A percentile compares a stretch with the other conserved stretches of the same genome.
phyloP scores from a whole-genome alignment of 2,113 vertebrate species.

The Leuciscus idus region DNA sequence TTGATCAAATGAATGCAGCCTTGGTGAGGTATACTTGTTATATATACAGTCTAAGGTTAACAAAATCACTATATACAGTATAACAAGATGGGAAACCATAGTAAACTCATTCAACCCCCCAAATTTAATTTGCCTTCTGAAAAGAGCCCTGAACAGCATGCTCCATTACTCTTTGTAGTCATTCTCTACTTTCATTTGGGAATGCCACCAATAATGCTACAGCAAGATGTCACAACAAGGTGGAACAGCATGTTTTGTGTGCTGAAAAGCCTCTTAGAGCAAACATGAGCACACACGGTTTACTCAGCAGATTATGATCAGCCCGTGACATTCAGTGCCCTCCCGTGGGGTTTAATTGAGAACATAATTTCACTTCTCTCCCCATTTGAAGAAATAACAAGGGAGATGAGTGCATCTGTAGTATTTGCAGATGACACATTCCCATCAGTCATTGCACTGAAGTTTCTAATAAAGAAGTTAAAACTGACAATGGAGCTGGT shows the following conservation, averaged over 20 bases:
- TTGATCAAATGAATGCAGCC: no score
- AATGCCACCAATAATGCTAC: not conserved
- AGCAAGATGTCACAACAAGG: constrained; percentile 17
- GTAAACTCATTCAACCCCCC: not conserved
- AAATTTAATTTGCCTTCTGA: not conserved
- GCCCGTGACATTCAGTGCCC: constrained; percentile 8
- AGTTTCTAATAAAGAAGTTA: not conserved
- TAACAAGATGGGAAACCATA: not conserved
- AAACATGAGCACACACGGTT: constrained; percentile 7
- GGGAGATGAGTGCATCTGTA: constrained; percentile 9
- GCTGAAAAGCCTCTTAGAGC: constrained; percentile 1
- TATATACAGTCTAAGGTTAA: not conserved
- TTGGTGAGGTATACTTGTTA: no score
- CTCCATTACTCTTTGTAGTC: not conserved
- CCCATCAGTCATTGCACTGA: not conserved
- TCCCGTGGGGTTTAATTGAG: constrained; percentile 4
- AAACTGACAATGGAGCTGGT: constrained; percentile 11
- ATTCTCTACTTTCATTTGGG: not conserved
- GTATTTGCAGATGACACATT: not conserved
- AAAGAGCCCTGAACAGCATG: not conserved
- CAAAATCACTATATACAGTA: not conserved
- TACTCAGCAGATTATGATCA: constrained; percentile 27
- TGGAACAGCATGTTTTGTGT: constrained; percentile 19
- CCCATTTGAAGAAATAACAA: not conserved
- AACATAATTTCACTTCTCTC: not conserved